A percentile compares a stretch with the other conserved stretches of the same genome.
Evolutionary conservation across 2,888 invertebrate species (phyloP).

Genomic region (Reticulitermes lucifugus): DNA sequence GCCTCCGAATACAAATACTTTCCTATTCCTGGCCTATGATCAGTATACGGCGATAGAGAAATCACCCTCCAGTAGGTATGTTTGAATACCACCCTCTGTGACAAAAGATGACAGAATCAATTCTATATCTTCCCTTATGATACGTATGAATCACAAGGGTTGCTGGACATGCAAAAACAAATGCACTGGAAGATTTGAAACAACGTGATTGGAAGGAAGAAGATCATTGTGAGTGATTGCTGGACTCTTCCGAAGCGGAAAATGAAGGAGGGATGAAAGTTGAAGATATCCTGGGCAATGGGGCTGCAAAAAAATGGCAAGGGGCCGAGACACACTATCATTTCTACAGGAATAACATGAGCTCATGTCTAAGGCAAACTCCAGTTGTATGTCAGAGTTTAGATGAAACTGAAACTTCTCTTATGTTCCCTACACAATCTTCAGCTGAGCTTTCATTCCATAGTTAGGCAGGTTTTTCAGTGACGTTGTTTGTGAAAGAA

Average conservation of each 20-base stretch:
- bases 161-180: neutral
- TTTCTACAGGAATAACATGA: no score
- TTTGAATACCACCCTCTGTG: neutral
- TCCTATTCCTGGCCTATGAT: no score
- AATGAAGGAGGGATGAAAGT: constrained; percentile 31
- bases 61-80: neutral
- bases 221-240: constrained; percentile 31
- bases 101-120: constrained; percentile 10
- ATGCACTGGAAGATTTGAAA: constrained; percentile 30
- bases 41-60: neutral
- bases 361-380: neutral
- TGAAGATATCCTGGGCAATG: constrained; percentile 22
- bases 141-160: neutral
- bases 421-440: no score
- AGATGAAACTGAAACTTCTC: no score
- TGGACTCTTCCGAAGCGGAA: constrained; percentile 19
- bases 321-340: neutral
- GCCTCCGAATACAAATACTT: no score
- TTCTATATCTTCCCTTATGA: neutral
- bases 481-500: no score
- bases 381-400: neutral
- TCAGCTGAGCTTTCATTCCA: no score
- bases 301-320: constrained; percentile 2
- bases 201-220: neutral
- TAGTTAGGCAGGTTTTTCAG: no score